Evolutionary conservation across 2,797 vertebrate genomes (phyloP), one percentile per base, ranked within the genome.

Genomic region (Acipenser transmontanus): DNA sequence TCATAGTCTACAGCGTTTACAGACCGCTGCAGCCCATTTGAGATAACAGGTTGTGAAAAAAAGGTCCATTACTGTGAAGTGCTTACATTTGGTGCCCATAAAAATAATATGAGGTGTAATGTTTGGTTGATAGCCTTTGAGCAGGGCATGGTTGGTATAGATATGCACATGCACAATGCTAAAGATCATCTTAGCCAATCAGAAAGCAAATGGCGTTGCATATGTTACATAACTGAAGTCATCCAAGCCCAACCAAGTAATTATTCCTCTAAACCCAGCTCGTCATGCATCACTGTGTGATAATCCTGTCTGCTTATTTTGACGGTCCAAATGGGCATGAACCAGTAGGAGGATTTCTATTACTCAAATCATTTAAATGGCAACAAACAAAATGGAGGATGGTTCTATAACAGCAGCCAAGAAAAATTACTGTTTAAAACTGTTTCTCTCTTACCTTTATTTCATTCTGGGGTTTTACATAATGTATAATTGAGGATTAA

Each of bases 1-100:
- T 84, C 83, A 84, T 81, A 70, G 74, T 64, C 7, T 49, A 47
- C 72, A 70, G 77, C 74, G 82, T 82, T 86, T 69, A 79, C 72
- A 72, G 73, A 68, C 76, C 76, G 81, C 73, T 75, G 75, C 70
- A 80, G 78, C 72, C 79, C 78, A 76, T 82, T 85, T 82, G 79
- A 68, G 56, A 77, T 76, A 71, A 71, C 73, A 62, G 48, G 70
- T 69, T 10, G 65, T 5, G 50, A n/a, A 7, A 61, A 69, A 72
- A 11, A 66, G 48, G 49, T 47, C 34, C 61, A 70, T 70, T 70
- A 62, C 49, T 61, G 50, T 57, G 71, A 68, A 54, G 10, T 64
- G 60, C 56, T 54, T 57, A 47, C 6, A 13, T 63, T 67, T 56
- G 52, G 56, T 64, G 56, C 49, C 61, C 69, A 61, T 67, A 67